Conservation (phyloP, 2,113 vertebrate species). For the Stigmatopora argus region DNA sequence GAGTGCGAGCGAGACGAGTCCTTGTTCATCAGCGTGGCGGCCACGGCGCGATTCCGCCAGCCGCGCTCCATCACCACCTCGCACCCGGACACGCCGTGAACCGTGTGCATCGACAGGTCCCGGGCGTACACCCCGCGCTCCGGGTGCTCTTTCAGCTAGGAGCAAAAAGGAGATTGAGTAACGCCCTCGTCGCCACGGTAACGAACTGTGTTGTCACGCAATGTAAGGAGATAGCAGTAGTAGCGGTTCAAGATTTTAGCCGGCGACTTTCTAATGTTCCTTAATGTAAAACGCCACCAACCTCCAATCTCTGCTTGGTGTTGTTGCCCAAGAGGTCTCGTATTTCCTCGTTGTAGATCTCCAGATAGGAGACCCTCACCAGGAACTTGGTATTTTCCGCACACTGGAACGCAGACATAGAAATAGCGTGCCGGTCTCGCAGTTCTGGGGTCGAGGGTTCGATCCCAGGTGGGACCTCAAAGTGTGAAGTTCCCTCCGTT, state of each 20-base stretch:
- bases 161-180: constrained; percentile 2
- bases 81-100: constrained; percentile 77
- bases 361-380: constrained; percentile 82
- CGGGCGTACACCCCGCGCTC: constrained; percentile 77
- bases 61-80: constrained; percentile 80
- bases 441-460: no score
- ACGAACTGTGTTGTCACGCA: constrained; percentile 10
- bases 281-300: constrained; percentile 42
- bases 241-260: not conserved
- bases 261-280: not conserved
- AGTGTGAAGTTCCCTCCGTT: no score
- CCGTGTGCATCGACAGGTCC: constrained; percentile 81
- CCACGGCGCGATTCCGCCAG: constrained; percentile 80
- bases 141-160: constrained; percentile 84
- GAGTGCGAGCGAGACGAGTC: constrained; percentile 87
- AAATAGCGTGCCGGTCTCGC: no score
- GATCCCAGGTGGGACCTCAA: no score
- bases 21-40: constrained; percentile 84
- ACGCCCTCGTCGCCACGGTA: constrained; percentile 26
- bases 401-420: constrained; percentile 63
- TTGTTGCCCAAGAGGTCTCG: constrained; percentile 80
- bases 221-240: not conserved
- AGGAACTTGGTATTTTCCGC: constrained; percentile 85
- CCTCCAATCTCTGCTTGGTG: constrained; percentile 86
- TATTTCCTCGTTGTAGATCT: constrained; percentile 87